Conservation (phyloP, 2,797 vertebrate species). For the Hydrocynus forskahlii region DNA sequence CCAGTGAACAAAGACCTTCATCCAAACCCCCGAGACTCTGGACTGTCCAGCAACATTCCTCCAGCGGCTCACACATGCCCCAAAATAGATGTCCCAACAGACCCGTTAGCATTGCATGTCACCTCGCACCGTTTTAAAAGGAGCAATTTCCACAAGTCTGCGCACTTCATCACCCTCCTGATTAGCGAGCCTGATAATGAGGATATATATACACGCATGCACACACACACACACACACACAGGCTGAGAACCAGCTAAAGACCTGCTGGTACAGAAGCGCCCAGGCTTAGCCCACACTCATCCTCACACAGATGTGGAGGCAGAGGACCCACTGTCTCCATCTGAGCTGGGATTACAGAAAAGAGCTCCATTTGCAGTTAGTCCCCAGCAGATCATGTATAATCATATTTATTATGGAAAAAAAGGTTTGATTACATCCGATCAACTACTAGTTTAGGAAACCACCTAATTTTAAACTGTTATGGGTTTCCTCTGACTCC, state of each 20-base stretch:
- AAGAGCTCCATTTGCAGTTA: conserved; percentile 56
- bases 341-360: conserved; percentile 65
- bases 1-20: conserved; percentile 80
- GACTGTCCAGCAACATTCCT: conserved; percentile 66
- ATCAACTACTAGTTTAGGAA: neutral
- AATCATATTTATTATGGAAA: too few species aligned
- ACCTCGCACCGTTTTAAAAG: conserved; percentile 14
- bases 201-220: conserved; percentile 32
- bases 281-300: neutral
- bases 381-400: neutral
- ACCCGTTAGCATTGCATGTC: neutral
- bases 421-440: neutral
- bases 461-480: neutral
- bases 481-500: neutral
- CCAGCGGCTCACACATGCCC: conserved; percentile 9
- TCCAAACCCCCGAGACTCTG: conserved; percentile 70
- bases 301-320: conserved; percentile 26
- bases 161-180: conserved; percentile 22
- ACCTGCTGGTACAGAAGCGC: neutral
- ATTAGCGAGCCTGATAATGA: conserved; percentile 42
- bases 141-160: conserved; percentile 20
- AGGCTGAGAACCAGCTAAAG: conserved; percentile 36
- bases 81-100: conserved; percentile 31
- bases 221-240: neutral
- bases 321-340: too few species aligned